Evolutionary conservation across 2,797 vertebrate species (phyloP), one percentile per base, ranked within the genome.

Genomic region (Trematomus bernacchii): DNA sequence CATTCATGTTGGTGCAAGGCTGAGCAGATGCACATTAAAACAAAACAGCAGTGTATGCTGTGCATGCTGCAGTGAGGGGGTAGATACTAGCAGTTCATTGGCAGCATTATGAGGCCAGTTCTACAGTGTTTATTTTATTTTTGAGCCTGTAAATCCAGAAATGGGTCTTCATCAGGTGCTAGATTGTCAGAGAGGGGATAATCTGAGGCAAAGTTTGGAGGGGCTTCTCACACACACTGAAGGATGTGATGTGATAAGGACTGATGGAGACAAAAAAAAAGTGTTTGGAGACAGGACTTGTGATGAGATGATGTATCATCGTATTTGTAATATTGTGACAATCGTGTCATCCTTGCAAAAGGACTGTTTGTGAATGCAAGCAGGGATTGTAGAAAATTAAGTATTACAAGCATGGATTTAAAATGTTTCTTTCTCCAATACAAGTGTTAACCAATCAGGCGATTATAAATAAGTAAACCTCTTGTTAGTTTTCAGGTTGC

Each of bases 61-160:
- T 87, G 74, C 71, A 76, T 70, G 44, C 84, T 89, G 91, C 85
- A 86, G 85, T 86, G 84, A 85, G 71, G 72, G 79, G 79, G 84
- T 13, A 83, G 83, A 77, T 84, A 76, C 33, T 73, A 55, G 83
- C 62, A 62, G 65, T 77, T 86, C 65, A 80, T 88, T 80, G 80
- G 83, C 72, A 82, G 75, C 76, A 82, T 69, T 71, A 76, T 52
- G 70, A 77, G 50, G 54, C 48, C 72, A 66, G 30, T 70, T 67
- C 37, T 52, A 65, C 65, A 46, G 47, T 18, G 33, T 57, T 21
- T 61, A 73, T 79, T 79, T 51, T 37, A 7, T 37, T 37, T 37
- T 37, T 37, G 33, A 82, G 54, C 66, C 73, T 64, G 40, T 50
- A 69, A 65, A 83, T 53, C 40, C 68, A 85, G 54, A 88, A 83